These are phyloP conservation scores for Muschampia staudingeri DNA, from an alignment of 2,888 invertebrate genomes.

Conservation along the genomic window DNA sequence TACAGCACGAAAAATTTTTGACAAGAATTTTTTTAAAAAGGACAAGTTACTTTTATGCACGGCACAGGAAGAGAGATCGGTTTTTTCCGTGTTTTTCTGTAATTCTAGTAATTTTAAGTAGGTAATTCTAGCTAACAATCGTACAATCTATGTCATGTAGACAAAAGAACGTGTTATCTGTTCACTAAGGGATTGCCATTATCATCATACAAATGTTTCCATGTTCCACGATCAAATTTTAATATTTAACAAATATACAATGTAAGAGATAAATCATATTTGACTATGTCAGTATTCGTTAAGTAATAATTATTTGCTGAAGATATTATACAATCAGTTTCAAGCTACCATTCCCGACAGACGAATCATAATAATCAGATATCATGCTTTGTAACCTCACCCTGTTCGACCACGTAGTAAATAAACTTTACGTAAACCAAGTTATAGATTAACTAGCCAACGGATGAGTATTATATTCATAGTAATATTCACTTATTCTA, in stretches of 20 bases:
- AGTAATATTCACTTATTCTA: neutral
- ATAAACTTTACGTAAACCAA: constrained; percentile 27
- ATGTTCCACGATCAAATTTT: neutral
- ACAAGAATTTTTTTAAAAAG: too few relatives aligned
- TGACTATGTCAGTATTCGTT: neutral
- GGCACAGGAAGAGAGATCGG: too few relatives aligned
- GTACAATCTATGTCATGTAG: too few relatives aligned
- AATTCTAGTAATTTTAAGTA: too few relatives aligned
- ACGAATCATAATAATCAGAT: neutral
- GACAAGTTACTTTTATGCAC: too few relatives aligned
- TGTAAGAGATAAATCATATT: neutral
- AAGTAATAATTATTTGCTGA: neutral
- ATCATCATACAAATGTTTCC: neutral
- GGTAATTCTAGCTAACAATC: too few relatives aligned
- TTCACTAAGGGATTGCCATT: too few relatives aligned
- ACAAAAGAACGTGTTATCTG: too few relatives aligned
- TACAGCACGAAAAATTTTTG: too few relatives aligned
- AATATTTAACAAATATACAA: neutral
- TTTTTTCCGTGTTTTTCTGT: too few relatives aligned
- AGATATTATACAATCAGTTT: neutral
- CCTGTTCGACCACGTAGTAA: constrained; percentile 35
- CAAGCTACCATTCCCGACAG: neutral
- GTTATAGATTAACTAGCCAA: constrained; percentile 70
- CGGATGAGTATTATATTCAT: constrained; percentile 75
- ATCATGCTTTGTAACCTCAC: constrained; percentile 9